Evolutionary conservation across 2,888 invertebrate genomes (phyloP), one percentile per base, ranked within the genome.

Genomic region (Cenopis cana): DNA sequence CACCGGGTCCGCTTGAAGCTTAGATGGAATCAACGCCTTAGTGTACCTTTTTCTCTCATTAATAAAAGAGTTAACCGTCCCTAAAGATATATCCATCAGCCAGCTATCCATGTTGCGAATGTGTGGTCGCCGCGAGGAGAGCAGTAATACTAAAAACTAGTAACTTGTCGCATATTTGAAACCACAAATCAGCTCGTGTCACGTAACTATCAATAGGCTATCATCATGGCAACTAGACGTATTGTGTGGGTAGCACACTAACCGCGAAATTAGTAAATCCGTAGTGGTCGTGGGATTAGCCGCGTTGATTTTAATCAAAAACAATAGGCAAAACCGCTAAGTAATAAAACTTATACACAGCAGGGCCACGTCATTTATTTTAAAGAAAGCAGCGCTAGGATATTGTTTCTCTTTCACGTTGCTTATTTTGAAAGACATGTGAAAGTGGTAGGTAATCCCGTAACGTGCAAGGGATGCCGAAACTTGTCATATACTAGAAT

Each of bases 161-260:
- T 33, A 64, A 50, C 56, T 50, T 17, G 18, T 54, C 33, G 20
- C 52, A 17, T 29, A 20, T 18, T 65, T 46, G 59, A 50, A 65
- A 52, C 65, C 69, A 59, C 69, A 70, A 70, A 70, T 72, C 57
- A 68, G 71, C 56, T 50, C 60, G 54, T 41, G 36, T 50, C 56
- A 46, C 60, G 41, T 65, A 59, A 46, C 33, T 50, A 70, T 69
- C 69, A 65, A 65, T 69, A 52, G 52, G 57, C 57, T 70, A 65
- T 69, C 68, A 62, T 56, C 69, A 54, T 57, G 41, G 12, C 64
- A 57, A 59, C 64, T 69, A 46, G 54, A 49, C 62, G 41, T 33
- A 59, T 69, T 65, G 69, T 57, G 57, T 24, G 52, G 20, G 36
- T 14, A 36, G 14, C 38, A 49, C 54, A 33, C 24, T 52, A 29